Evolutionary conservation across 1,140 invertebrate genomes (phyloP).

Genomic region (Nomia melanderi): DNA sequence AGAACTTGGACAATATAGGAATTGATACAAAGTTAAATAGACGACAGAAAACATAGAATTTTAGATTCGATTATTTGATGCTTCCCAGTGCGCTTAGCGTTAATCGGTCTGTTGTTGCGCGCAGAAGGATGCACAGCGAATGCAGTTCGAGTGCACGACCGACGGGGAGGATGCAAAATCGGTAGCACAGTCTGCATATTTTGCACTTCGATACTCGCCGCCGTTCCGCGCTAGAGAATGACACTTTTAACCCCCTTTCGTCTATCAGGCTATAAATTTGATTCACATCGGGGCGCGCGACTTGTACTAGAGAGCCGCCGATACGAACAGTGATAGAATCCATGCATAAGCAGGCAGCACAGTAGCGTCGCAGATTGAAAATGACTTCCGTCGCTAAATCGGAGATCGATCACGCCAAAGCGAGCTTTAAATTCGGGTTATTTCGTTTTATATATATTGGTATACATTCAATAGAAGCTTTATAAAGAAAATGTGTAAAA

Average conservation of each 20-base stretch:
- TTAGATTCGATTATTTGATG: too few species aligned
- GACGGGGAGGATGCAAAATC: slow-evolving; percentile 13
- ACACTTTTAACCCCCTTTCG: slow-evolving; percentile 26
- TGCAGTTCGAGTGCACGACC: neutral
- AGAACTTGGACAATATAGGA: too few species aligned
- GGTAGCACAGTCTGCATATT: slow-evolving; percentile 33
- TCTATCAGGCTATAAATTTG: slow-evolving; percentile 34
- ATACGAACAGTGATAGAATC: slow-evolving; percentile 26
- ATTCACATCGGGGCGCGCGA: slow-evolving; percentile 19
- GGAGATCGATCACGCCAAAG: neutral
- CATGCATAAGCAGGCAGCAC: slow-evolving; percentile 11
- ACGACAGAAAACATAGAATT: too few species aligned
- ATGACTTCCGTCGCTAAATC: neutral
- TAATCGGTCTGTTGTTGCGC: neutral
- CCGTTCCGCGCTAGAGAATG: slow-evolving; percentile 7
- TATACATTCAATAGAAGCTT: too few species aligned
- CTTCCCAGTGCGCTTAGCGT: too few species aligned
- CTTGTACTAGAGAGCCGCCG: neutral
- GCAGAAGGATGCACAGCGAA: neutral
- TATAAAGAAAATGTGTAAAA: too few species aligned
- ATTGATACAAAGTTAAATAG: too few species aligned
- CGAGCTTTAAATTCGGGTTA: neutral
- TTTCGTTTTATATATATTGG: too few species aligned
- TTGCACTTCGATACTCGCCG: slow-evolving; percentile 22
- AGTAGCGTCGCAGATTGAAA: neutral